Evolutionary conservation across 2,888 invertebrate genomes (phyloP), one percentile per base, ranked within the genome.

Genomic region (Perithous albicinctus): DNA sequence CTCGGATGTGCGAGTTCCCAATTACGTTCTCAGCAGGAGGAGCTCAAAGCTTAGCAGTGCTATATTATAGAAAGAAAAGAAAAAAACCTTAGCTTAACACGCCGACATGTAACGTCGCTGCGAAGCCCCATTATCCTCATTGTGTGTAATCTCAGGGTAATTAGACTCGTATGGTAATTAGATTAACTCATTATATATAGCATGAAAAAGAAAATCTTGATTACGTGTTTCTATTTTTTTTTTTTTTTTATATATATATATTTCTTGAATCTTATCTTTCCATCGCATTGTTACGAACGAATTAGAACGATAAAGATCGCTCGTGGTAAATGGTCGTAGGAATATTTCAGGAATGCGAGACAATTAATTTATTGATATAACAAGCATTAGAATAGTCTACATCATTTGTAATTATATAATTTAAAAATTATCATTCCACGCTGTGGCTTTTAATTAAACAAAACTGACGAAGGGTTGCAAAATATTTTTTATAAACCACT

Each of bases 91-190:
- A 23, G 80, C 63, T 63, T 77, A 67, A 73, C 73, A 73, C 74
- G 81, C 78, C 78, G 78, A 78, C 74, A 69, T 64, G 69, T 76
- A n/a, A 81, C 80, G 54, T 73, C 72, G 80, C 67, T 63, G 73
- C 69, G 61, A 12, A 41, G 56, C 56, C 69, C n/a, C 81, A 82
- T 82, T 82, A 82, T 82, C 78, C 81, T 78, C 78, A 82, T 81
- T 63, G 78, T 75, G 64, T 74, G 81, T 82, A 78, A 82, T 82
- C 78, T 78, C 74, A 74, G 74, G 59, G 59, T 82, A 74, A 82
- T 82, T 82, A 78, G 78, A 78, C 81, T 78, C 70, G 74, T 82
- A 82, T 78, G 78, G 74, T 78, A 74, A 82, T 61, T 74, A 82
- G 81, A 78, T 82, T 82, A 82, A 69, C 74, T 29, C 67, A 64